Evolutionary conservation across 37 sponge, comb jelly and placozoan species (phyloP).

Genomic region (Hexactinellida sp.): DNA sequence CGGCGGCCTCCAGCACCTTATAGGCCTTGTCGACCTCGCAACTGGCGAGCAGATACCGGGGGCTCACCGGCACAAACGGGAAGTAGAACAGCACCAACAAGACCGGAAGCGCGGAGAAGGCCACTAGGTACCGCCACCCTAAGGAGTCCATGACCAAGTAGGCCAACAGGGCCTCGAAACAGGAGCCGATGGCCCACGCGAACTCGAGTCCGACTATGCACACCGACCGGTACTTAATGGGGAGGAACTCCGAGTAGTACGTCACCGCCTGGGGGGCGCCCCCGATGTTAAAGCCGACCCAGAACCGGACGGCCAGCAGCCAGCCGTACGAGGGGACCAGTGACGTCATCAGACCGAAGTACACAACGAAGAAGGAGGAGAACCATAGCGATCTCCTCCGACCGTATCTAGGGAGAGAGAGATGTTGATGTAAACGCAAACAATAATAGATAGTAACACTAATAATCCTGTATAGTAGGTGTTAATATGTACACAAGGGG

Average conservation of each 20-base stretch:
- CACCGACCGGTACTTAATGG: neutral
- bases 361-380: neutral
- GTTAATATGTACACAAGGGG: too few species aligned
- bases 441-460: too few species aligned
- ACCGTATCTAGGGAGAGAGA: neutral
- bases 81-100: slow-evolving; percentile 14
- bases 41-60: slow-evolving; percentile 42
- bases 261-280: slow-evolving; percentile 22
- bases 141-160: neutral
- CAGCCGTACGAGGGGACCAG: neutral
- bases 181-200: slow-evolving; percentile 19
- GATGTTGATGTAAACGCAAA: too few species aligned
- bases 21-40: slow-evolving; percentile 37
- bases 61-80: slow-evolving; percentile 53
- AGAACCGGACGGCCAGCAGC: neutral
- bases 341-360: neutral
- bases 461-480: too few species aligned
- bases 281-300: neutral
- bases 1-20: slow-evolving; percentile 32
- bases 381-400: neutral
- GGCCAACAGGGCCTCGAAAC: slow-evolving; percentile 17
- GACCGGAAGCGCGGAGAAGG: slow-evolving; percentile 1
- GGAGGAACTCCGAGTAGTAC: slow-evolving; percentile 20
- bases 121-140: neutral
- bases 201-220: slow-evolving; percentile 13